phyloP scores from a whole-genome alignment of 2,113 vertebrate genomes.

The Elachura formosa region DNA sequence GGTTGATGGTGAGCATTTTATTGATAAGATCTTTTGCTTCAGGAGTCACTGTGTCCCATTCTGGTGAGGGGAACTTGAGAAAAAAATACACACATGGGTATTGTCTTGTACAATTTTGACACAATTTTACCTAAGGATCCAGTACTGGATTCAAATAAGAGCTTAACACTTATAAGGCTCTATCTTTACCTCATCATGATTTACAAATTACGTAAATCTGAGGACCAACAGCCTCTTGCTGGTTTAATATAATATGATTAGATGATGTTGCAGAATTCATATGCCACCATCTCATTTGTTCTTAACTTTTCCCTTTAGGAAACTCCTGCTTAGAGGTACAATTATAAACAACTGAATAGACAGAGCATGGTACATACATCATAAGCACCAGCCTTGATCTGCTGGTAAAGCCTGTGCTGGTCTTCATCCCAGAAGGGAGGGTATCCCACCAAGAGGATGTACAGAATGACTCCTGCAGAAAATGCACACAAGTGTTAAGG shows the following conservation, averaged over 20 bases:
- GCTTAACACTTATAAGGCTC: background rate
- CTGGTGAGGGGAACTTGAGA: constrained; percentile 91
- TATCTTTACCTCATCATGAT: background rate
- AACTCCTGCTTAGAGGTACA: background rate
- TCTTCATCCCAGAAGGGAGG: constrained; percentile 99
- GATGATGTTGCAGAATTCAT: background rate
- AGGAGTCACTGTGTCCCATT: constrained; percentile 97
- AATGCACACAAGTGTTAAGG: background rate
- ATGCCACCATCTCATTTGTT: background rate
- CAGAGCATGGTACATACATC: constrained; percentile 75
- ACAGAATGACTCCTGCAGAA: constrained; percentile 90
- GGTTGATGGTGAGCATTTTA: constrained; percentile 98
- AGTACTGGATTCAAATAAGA: background rate
- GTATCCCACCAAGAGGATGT: constrained; percentile 96
- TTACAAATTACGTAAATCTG: background rate
- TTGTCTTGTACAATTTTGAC: background rate
- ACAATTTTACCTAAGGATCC: background rate
- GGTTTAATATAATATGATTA: background rate
- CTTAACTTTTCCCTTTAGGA: background rate
- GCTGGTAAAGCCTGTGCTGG: constrained; percentile 96
- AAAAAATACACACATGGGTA: background rate
- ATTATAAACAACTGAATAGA: background rate
- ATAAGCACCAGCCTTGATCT: constrained; percentile 96
- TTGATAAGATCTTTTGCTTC: constrained; percentile 99
- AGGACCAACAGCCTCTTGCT: background rate